Evolutionary conservation across 2,888 invertebrate species (phyloP).

Genomic region (Orchesella flavescens): DNA sequence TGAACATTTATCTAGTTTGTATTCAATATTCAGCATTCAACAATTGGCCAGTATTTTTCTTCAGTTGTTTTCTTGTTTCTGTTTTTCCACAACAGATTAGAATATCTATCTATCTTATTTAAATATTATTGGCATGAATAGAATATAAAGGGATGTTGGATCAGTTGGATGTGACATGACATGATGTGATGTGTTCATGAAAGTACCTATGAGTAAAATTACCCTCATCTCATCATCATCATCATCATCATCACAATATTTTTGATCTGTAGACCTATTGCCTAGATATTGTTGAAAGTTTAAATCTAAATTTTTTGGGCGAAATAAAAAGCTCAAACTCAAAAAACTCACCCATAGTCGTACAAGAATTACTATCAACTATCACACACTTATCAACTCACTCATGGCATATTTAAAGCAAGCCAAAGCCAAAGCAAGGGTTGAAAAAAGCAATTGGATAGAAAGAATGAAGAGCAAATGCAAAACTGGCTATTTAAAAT

Average conservation of each 20-base stretch:
- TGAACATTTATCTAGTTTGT: neutral
- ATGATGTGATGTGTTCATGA: neutral
- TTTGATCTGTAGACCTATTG: too few species aligned
- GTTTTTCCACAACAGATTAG: neutral
- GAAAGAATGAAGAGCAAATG: neutral
- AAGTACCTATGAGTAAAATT: neutral
- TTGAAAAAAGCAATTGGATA: slow-evolving; percentile 10
- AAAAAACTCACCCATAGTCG: neutral
- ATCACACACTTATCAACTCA: too few species aligned
- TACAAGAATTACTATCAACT: too few species aligned
- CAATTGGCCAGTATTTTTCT: slow-evolving; percentile 14
- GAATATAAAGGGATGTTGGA: too few species aligned
- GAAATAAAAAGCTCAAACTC: too few species aligned
- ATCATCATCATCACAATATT: too few species aligned
- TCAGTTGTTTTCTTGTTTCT: neutral
- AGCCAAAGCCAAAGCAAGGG: too few species aligned
- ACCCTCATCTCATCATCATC: too few species aligned
- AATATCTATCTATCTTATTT: neutral
- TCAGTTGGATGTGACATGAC: too few species aligned
- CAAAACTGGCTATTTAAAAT: slow-evolving; percentile 22
- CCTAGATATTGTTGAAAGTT: too few species aligned
- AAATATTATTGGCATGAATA: neutral
- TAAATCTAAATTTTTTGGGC: too few species aligned
- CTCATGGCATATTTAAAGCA: too few species aligned
- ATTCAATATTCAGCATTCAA: neutral